Base-by-base conservation (phyloP, 2,797 vertebrate genomes). In the Coluber constrictor region DNA sequence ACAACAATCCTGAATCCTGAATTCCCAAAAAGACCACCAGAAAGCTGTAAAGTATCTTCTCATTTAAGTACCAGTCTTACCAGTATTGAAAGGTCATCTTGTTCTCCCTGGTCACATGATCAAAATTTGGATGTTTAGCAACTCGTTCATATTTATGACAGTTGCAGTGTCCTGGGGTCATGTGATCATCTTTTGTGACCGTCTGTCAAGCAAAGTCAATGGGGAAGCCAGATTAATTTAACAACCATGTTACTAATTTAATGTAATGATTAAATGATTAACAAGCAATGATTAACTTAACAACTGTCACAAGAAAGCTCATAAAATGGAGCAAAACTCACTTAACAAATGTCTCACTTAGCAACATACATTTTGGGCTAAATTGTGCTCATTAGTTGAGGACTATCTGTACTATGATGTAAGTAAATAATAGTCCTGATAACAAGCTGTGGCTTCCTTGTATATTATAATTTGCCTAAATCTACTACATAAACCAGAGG, bases 401-500 rank as follows among this genome's bases (percentile, higher is more conserved):
- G 27, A 29, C 27, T 63, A 63, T 3, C 25, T 11, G 66, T 32
- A 70, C 5, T 32, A 32, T 32, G 66, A 74, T 93, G 94, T 63
- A 95, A 95, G 93, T 88, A 86, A 63, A 60, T 90, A 94, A 91
- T 61, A 91, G 29, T 79, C 25, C 91, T 95, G 74, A 91, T 95
- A 96, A 90, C 0, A 55, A 13, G 90, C 63, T 87, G 55, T 94
- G 92, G 3, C 66, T 94, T 95, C 88, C 92, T 95, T 95, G 94
- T 96, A 90, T 90, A 20, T 60, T 94, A 79, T 92, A 91, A 93
- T 95, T 95, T 95, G 93, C 59, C 89, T 94, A 95, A 94, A 89
- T 93, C 95, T 57, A 96, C 32, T 25, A 86, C 61, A 92, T 95
- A 97, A 70, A 96, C 94, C 83, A 96, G 94, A 93, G 43, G 93